A percentile compares a stretch with the other conserved stretches of the same genome.
Conservation (phyloP, 2,888 invertebrate species). For the Drosophila paracracens region DNA sequence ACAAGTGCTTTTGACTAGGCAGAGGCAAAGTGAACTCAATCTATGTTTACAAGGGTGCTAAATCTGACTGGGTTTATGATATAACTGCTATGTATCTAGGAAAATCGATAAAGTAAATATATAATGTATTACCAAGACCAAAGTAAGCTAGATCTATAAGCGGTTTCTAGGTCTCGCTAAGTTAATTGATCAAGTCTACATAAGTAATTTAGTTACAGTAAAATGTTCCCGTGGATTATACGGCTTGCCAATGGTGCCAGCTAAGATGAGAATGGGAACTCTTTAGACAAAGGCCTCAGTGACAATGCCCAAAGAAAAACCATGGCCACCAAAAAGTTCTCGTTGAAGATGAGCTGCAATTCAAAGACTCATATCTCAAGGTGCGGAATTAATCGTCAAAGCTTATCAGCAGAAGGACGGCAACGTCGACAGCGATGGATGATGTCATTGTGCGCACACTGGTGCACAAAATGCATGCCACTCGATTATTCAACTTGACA, state of each 20-base stretch:
- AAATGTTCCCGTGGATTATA: not conserved
- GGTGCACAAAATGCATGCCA: not conserved
- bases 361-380: not conserved
- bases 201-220: not conserved
- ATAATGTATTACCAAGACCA: not conserved
- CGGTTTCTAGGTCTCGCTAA: not conserved
- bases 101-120: not conserved
- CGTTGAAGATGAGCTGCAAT: not conserved
- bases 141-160: not conserved
- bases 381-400: not conserved
- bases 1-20: not conserved
- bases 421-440: not conserved
- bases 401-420: not conserved
- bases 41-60: not conserved
- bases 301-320: not conserved
- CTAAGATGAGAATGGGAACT: not conserved
- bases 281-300: not conserved
- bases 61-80: not conserved
- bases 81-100: not conserved
- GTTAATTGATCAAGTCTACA: not conserved
- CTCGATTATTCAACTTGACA: not conserved
- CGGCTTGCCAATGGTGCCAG: not conserved
- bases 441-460: not conserved
- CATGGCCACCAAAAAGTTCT: not conserved
- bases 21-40: not conserved